Evolutionary conservation across 2,113 vertebrate genomes (phyloP), one percentile per base, ranked within the genome.

Genomic region (Orthochromis malagaraziensis): DNA sequence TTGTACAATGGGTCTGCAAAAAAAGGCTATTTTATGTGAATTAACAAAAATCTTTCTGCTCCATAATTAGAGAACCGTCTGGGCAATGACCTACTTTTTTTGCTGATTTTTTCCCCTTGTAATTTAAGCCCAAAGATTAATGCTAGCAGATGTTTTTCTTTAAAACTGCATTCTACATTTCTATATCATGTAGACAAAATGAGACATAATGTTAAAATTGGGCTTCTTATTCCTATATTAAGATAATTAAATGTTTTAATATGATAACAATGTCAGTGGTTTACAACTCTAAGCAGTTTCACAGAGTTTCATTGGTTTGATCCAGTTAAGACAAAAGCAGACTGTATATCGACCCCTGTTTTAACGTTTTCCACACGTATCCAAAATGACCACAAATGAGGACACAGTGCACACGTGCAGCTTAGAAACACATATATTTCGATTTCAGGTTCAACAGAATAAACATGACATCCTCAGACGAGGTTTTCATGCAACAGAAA

Each of bases 401-500:
- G 83, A 91, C 57, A 29, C 83, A 63, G 83, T 81, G 29, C 83
- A 95, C 86, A 85, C 82, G 14, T 13, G 88, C 81, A 89, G 88
- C 84, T 93, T 95, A 93, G 58, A 96, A 96, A 96, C 95, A 97
- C 94, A 89, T 60, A 94, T 96, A 96, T 97, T 94, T 96, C 68
- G 53, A 91, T 93, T 93, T 94, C 90, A 93, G 89, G 79, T 93
- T 91, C 91, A 95, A 93, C 83, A 42, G 88, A 95, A 95, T 92
- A 95, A 95, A 93, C 91, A 93, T 95, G 92, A 92, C 94, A 91
- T 93, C 93, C 95, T 96, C 93, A 82, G 16, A 13, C 75, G 92
- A 96, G 93, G 92, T 95, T 95, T 95, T 95, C 96, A 96, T 96
- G 96, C 96, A 96, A 97, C 96, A 95, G 93, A 96, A 96, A 95